Evolutionary conservation across 2,888 invertebrate species (phyloP), one percentile per base, ranked within the genome.

Genomic region (Volucella zonaria): DNA sequence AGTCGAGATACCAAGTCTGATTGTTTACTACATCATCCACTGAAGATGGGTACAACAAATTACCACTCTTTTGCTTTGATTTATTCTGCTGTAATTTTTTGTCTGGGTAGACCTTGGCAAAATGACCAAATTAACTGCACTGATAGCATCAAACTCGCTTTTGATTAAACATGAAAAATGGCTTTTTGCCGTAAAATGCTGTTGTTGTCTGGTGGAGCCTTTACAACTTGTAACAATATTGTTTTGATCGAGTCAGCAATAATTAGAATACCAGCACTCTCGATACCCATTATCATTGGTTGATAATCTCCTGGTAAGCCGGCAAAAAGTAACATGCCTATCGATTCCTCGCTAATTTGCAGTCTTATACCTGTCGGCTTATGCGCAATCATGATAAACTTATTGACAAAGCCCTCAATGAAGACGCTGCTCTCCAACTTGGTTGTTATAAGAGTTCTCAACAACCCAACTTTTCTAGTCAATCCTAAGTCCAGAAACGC

Each of bases 401-500:
- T 77, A 23, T 87, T 88, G 0, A 90, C 88, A 47, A 89, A 89
- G 52, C 88, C 86, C 61, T 89, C 88, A 15, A 89, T 85, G 8
- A 87, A 87, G 8, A 76, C 64, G 71, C 88, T 88, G 31, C 87
- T 83, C 11, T 76, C 51, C 49, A 86, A 66, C n/a, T 73, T 64
- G 10, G 62, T 79, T 23, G 66, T 76, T 1, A 88, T 85, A 52
- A 89, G 67, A 2, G 61, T 85, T 47, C 87, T 81, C 23, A 90
- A 66, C 38, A 90, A 74, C 43, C 87, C 86, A 40, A 90, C 88
- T 76, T 86, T 88, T 47, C 90, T 71, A 2, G 88, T 88, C 4
- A 89, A 77, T 31, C 89, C 89, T n/a, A 45, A 56, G 66, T 90
- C 89, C 54, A 89, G 87, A 76, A 89, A 90, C 0, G 87, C 86